Evolutionary conservation across 1,140 invertebrate species (phyloP).

Genomic region (Trinorchestia longiramus): DNA sequence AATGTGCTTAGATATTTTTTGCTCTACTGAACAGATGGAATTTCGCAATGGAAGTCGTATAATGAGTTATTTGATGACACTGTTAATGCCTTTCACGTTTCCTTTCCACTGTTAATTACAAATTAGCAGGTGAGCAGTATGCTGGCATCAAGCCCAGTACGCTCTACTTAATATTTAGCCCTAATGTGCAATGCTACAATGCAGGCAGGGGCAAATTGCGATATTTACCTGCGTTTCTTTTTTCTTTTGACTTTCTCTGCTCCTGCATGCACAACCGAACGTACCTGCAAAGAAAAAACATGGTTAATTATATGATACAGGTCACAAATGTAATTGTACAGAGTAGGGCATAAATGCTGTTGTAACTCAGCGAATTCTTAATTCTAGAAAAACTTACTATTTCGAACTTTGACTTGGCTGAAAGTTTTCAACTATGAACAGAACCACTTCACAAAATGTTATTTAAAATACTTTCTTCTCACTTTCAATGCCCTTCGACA

Average conservation of each 20-base stretch:
- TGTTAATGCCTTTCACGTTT: not conserved
- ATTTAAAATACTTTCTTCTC: not conserved
- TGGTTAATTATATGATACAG: not conserved
- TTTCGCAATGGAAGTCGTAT: conserved; percentile 26
- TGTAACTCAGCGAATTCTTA: too few species aligned
- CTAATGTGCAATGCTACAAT: not conserved
- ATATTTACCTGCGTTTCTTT: conserved; percentile 54
- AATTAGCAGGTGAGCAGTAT: not conserved
- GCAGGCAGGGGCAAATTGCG: conserved; percentile 25
- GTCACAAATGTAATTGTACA: not conserved
- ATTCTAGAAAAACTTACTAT: not conserved
- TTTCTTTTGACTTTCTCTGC: conserved; percentile 53
- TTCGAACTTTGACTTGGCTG: not conserved
- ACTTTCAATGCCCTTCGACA: not conserved
- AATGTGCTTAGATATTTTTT: not conserved
- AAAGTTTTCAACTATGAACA: not conserved
- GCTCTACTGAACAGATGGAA: not conserved
- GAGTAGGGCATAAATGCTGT: not conserved
- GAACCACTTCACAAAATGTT: not conserved
- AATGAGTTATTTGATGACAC: not conserved
- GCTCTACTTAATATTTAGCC: not conserved
- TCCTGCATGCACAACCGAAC: conserved; percentile 54
- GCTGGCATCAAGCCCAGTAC: not conserved
- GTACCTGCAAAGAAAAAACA: conserved; percentile 35
- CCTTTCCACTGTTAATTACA: not conserved